Evolutionary conservation across 2,797 vertebrate genomes (phyloP).

Genomic region (Lacerta agilis): DNA sequence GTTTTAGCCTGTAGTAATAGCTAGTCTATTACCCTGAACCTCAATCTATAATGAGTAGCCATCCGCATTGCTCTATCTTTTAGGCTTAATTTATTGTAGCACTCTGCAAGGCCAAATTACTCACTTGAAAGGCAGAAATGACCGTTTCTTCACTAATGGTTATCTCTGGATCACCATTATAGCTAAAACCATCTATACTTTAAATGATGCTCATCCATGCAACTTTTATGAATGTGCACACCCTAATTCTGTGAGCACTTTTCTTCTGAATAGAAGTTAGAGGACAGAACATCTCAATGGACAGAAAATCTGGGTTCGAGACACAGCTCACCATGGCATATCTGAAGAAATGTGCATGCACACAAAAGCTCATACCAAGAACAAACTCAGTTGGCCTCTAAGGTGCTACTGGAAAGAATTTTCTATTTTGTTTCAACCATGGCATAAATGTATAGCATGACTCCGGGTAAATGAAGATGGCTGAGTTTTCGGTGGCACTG

Average conservation of each 20-base stretch:
- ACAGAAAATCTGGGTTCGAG: slow-evolving; percentile 15
- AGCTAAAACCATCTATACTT: slow-evolving; percentile 55
- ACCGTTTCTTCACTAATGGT: slow-evolving; percentile 27
- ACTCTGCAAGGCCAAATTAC: not conserved
- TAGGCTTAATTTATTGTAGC: slow-evolving; percentile 3
- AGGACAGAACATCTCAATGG: slow-evolving; percentile 28
- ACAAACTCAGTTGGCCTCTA: too few relatives aligned
- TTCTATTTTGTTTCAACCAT: too few relatives aligned
- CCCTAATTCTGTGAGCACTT: slow-evolving; percentile 53
- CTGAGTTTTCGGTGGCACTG: too few relatives aligned
- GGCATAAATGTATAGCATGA: too few relatives aligned
- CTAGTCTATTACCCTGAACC: not conserved
- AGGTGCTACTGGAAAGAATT: too few relatives aligned
- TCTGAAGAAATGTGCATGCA: too few relatives aligned
- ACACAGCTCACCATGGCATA: too few relatives aligned
- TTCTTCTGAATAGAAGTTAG: slow-evolving; percentile 44
- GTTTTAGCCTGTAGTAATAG: not conserved
- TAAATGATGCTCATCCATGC: slow-evolving; percentile 50
- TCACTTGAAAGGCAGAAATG: not conserved
- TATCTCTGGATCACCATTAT: slow-evolving; percentile 38
- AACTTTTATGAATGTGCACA: slow-evolving; percentile 39
- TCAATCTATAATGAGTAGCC: not conserved
- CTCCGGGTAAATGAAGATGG: too few relatives aligned
- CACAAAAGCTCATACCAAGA: too few relatives aligned
- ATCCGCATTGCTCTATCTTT: not conserved